phyloP scores from a whole-genome alignment of 2,113 vertebrate species.

The Condylura cristata region DNA sequence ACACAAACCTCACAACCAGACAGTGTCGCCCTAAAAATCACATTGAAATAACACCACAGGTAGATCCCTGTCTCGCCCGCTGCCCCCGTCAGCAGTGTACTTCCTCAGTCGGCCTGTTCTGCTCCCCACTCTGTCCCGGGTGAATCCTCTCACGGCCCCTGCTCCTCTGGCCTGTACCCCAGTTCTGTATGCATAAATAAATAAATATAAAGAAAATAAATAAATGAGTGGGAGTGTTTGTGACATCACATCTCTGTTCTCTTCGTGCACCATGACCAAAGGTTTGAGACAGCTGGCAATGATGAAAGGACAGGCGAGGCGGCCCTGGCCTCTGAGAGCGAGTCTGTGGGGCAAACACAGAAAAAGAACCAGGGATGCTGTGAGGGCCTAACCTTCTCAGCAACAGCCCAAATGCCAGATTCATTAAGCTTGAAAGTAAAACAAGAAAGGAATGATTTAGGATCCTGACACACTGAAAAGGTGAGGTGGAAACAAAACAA shows the following conservation, averaged over 20 bases:
- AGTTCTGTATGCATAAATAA: no score
- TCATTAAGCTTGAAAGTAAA: not conserved
- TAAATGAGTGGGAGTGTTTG: no score
- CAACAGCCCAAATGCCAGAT: no score
- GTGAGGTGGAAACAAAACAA: rapidly evolving
- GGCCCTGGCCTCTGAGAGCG: not conserved
- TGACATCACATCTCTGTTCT: not conserved
- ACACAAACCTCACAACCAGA: no score
- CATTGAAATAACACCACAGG: rapidly evolving
- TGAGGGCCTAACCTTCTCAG: rapidly evolving
- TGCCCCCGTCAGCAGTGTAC: no score
- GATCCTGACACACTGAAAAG: not conserved
- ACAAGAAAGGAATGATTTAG: not conserved
- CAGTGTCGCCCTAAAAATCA: not conserved
- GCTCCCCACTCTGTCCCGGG: no score
- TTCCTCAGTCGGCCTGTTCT: no score
- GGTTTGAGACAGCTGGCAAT: not conserved
- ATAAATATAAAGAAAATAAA: not conserved
- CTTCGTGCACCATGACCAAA: not conserved
- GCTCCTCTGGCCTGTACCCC: no score
- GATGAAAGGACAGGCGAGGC: not conserved
- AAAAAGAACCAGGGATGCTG: not conserved
- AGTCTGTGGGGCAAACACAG: not conserved
- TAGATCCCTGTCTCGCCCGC: no score
- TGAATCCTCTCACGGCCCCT: no score